A percentile compares a stretch with the other conserved stretches of the same genome.
phyloP scores from a whole-genome alignment of 2,797 vertebrate species.

The Cyclura pinguis region DNA sequence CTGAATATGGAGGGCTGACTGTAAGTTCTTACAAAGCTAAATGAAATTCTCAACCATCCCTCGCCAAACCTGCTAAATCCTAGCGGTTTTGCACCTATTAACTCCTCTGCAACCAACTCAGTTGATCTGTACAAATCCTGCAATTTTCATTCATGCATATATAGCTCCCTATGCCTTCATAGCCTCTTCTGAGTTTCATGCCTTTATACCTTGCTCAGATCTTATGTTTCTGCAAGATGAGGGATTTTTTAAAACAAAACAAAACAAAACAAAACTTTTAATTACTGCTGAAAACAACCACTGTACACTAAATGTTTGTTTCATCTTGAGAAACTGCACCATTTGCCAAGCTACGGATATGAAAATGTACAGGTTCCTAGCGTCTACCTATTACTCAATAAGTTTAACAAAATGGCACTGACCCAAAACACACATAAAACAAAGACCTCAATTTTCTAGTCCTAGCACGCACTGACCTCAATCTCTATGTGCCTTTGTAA shows the following conservation, averaged over 20 bases:
- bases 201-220: background rate
- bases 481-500: constrained; percentile 44
- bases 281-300: background rate
- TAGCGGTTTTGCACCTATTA: background rate
- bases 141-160: background rate
- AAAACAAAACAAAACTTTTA: background rate
- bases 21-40: background rate
- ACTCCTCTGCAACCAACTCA: background rate
- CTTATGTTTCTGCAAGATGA: background rate
- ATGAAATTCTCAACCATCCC: background rate
- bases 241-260: background rate
- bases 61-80: background rate
- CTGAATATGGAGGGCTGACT: too few relatives aligned
- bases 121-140: background rate
- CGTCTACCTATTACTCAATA: constrained; percentile 1
- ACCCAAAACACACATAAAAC: constrained; percentile 32
- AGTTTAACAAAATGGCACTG: constrained; percentile 42
- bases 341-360: constrained; percentile 18
- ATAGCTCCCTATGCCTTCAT: background rate
- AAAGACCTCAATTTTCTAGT: constrained; percentile 51
- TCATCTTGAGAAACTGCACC: background rate
- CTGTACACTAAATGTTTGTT: background rate
- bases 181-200: background rate
- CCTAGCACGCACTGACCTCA: constrained; percentile 59
- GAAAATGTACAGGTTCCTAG: constrained; percentile 20